Evolutionary conservation across 2,797 vertebrate genomes (phyloP).

Genomic region (Amblyraja radiata): DNA sequence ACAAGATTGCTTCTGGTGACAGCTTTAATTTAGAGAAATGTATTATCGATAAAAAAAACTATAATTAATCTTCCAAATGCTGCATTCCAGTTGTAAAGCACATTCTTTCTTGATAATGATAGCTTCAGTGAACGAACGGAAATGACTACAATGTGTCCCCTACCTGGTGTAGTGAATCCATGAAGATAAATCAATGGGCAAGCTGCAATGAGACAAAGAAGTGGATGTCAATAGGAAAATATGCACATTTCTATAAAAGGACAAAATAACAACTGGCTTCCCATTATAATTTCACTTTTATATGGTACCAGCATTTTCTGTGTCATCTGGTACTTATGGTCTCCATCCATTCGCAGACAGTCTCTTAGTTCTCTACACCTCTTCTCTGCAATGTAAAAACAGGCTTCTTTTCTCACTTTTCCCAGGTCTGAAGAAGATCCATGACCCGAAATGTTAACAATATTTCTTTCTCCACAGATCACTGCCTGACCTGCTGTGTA

Average conservation of each 20-base stretch:
- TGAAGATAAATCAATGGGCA: conserved; percentile 92
- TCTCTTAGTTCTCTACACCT: too few relatives aligned
- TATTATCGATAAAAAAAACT: neutral
- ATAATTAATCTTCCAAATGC: neutral
- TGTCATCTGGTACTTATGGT: too few relatives aligned
- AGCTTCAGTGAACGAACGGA: neutral
- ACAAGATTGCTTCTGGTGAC: neutral
- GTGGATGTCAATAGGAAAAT: neutral
- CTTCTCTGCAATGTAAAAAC: too few relatives aligned
- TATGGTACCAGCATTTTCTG: too few relatives aligned
- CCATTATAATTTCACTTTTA: too few relatives aligned
- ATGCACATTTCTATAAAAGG: neutral
- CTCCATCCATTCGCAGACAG: too few relatives aligned
- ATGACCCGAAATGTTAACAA: too few relatives aligned
- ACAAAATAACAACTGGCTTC: neutral
- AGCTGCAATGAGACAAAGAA: conserved; percentile 60
- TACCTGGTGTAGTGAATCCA: conserved; percentile 91
- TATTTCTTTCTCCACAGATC: too few relatives aligned
- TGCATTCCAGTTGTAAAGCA: neutral
- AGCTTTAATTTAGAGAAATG: neutral
- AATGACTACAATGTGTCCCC: conserved; percentile 40
- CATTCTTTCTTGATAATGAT: neutral
- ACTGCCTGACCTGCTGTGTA: too few relatives aligned
- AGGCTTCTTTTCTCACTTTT: too few relatives aligned
- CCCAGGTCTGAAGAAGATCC: too few relatives aligned